Evolutionary conservation across 2,113 vertebrate species (phyloP).

Genomic region (Neopipo cinnamomea): DNA sequence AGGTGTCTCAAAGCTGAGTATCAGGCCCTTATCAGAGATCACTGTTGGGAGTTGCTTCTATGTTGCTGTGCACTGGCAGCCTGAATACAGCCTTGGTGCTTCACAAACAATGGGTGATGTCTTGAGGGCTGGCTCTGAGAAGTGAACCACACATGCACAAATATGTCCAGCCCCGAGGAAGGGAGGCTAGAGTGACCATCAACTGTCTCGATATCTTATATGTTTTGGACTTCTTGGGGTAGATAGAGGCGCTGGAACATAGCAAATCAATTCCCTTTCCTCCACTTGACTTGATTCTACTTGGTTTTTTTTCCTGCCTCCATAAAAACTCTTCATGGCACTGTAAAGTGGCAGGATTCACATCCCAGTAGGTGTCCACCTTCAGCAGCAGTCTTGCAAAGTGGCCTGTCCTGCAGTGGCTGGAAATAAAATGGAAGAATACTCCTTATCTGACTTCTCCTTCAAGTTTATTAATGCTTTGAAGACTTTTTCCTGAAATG

Average conservation of each 20-base stretch:
- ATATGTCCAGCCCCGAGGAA: not conserved
- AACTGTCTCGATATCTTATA: not conserved
- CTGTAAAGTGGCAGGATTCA: not conserved
- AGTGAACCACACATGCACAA: not conserved
- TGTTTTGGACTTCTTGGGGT: not conserved
- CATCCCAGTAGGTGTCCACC: not conserved
- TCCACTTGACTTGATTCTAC: not conserved
- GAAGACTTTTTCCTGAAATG: not conserved
- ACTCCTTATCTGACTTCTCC: not conserved
- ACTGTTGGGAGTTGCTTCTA: not conserved
- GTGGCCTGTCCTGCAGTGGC: not conserved
- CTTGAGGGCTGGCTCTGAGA: not conserved
- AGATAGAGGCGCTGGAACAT: not conserved
- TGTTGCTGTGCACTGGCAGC: not conserved
- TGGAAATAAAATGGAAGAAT: not conserved
- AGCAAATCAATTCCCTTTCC: not conserved
- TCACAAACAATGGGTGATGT: not conserved
- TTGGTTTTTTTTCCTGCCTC: not conserved
- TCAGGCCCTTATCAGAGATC: not conserved
- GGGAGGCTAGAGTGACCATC: not conserved
- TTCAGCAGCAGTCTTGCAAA: not conserved
- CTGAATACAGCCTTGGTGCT: not conserved
- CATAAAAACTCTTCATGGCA: not conserved
- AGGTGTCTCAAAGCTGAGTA: not conserved
- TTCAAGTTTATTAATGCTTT: not conserved